These are phyloP conservation scores for Micropoecilia bifurca DNA, from an alignment of 2,797 vertebrate genomes.

Conservation along the genomic window DNA sequence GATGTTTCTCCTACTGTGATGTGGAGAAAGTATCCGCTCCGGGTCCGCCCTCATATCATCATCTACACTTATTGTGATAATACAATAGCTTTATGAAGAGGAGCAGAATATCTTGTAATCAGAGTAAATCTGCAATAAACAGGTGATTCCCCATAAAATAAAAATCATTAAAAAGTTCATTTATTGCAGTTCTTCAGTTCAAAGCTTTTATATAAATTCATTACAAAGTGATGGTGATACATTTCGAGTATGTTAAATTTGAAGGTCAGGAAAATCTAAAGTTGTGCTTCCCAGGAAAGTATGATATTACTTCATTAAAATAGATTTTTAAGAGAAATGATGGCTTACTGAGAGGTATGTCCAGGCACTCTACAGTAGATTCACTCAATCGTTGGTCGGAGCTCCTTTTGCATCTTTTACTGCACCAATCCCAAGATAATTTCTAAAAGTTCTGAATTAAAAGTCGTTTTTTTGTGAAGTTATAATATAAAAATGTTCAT, in stretches of 20 bases:
- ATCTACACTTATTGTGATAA: conserved; percentile 17
- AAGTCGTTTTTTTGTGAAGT: not conserved
- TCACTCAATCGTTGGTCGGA: not conserved
- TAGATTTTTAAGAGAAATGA: not conserved
- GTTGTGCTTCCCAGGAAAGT: not conserved
- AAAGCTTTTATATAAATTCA: not conserved
- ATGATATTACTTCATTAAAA: not conserved
- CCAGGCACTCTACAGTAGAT: not conserved
- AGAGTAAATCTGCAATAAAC: not conserved
- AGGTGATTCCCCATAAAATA: not conserved
- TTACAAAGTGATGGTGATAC: not conserved
- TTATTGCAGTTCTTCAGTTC: not conserved
- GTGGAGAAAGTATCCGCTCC: conserved; percentile 38
- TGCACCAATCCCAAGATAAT: not conserved
- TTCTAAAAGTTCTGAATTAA: not conserved
- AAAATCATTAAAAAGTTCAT: not conserved
- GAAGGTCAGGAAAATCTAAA: not conserved
- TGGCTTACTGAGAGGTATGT: not conserved
- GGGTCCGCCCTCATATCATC: conserved; percentile 11
- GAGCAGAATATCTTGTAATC: conserved; percentile 3
- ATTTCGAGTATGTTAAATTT: not conserved
- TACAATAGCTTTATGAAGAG: conserved; percentile 4
- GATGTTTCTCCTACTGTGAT: conserved; percentile 48
- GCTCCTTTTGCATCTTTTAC: not conserved
- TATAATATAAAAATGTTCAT: too few species aligned